Conservation (phyloP, 2,888 invertebrate genomes). For the Bugulina stolonifera region DNA sequence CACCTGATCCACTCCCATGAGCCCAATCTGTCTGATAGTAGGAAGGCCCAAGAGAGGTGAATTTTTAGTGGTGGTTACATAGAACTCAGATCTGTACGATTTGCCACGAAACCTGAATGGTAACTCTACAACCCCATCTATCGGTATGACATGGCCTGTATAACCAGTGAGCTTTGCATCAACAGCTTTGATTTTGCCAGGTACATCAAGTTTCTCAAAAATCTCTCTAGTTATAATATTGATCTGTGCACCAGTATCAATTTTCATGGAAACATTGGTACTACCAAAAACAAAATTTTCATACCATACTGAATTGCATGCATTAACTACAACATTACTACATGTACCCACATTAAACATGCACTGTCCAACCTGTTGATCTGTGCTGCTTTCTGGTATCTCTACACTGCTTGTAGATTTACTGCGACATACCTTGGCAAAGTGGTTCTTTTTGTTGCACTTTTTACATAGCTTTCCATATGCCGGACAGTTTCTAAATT, state of each 20-base stretch:
- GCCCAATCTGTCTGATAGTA: not conserved
- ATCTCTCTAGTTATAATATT: not conserved
- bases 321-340: not conserved
- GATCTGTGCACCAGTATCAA: slow-evolving; percentile 5
- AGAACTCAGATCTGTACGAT: not conserved
- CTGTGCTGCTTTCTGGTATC: not conserved
- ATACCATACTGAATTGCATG: slow-evolving; percentile 9
- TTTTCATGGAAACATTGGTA: not conserved
- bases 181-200: not conserved
- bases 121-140: not conserved
- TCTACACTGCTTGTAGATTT: not conserved
- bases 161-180: not conserved
- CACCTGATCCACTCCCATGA: not conserved
- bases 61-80: slow-evolving; percentile 3
- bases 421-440: not conserved
- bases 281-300: slow-evolving; percentile 5
- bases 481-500: not conserved
- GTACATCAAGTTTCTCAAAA: not conserved
- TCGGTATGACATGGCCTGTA: not conserved
- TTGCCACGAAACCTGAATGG: not conserved
- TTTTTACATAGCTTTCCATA: slow-evolving; percentile 9
- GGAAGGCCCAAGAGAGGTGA: not conserved
- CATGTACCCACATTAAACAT: not conserved
- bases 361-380: not conserved
- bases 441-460: not conserved